A percentile compares a stretch with the other conserved stretches of the same genome.
phyloP scores from a whole-genome alignment of 2,888 invertebrate species.

The Andrena bicolor region DNA sequence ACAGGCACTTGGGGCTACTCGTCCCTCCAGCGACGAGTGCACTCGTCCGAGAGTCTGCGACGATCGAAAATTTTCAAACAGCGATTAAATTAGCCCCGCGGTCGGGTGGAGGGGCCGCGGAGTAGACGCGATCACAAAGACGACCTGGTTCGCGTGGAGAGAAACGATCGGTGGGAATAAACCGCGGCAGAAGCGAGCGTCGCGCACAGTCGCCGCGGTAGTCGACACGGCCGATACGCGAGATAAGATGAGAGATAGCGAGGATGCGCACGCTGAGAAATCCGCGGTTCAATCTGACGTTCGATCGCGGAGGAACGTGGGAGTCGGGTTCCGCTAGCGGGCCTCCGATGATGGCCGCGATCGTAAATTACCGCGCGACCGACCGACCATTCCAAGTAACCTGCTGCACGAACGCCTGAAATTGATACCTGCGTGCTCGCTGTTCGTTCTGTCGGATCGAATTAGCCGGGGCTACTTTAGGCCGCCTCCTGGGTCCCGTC shows the following conservation, averaged over 20 bases:
- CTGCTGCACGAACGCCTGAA: conserved; percentile 19
- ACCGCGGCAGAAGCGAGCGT: conserved; percentile 46
- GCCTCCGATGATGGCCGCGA: conserved; percentile 32
- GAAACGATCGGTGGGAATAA: conserved; percentile 53
- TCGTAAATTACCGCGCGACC: conserved; percentile 47
- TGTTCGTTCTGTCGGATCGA: conserved; percentile 14
- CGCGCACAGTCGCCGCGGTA: conserved; percentile 41
- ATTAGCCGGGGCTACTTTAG: conserved; percentile 10
- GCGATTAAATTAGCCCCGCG: conserved; percentile 27
- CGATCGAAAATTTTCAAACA: conserved; percentile 32
- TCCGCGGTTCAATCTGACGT: conserved; percentile 53
- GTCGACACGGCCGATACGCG: conserved; percentile 49
- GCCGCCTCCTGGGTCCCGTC: conserved; percentile 7
- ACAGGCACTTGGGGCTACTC: conserved; percentile 19
- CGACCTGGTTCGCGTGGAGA: conserved; percentile 29
- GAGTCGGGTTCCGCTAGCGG: conserved; percentile 41
- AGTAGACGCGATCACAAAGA: conserved; percentile 10
- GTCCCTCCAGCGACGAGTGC: not conserved
- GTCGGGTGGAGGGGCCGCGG: not conserved
- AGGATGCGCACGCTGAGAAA: conserved; percentile 65
- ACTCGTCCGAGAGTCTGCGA: not conserved
- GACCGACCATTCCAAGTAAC: conserved; percentile 27
- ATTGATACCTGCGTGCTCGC: conserved; percentile 48
- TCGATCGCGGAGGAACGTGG: conserved; percentile 61
- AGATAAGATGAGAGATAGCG: conserved; percentile 56